Base-by-base conservation (phyloP, 2,888 invertebrate genomes). In the Pteria penguin region DNA sequence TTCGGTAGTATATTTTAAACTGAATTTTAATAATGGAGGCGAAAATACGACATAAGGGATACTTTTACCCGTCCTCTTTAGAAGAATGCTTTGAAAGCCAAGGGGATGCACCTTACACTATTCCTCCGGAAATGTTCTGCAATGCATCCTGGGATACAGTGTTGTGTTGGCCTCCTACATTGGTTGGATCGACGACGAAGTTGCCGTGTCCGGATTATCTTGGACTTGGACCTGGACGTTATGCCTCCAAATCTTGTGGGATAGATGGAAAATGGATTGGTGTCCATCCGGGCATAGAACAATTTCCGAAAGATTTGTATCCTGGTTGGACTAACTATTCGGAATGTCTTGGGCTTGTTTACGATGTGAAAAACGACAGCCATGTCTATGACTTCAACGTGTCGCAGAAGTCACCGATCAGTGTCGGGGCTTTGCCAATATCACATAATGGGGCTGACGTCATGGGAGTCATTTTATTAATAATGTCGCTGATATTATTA, bases 91-190 rank as follows among this genome's bases (percentile, higher is more conserved):
- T 77, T 11, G 63, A 65, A 22, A 77, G 76, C n/a, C 72, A 69
- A 26, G 76, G 76, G 14, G 76, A 77, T 18, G 73, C 72, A 14
- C 62, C 62, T 8, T 70, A 58, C 45, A 73, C 63, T 3, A 67
- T 73, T 24, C 76, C 76, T 4, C 57, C 32, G 18, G 58, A 69
- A 45, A 33, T 77, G 27, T 77, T 77, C 87, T 93, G 93, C 84
- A 92, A 92, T 78, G 92, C 95, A 82, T 95, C 95, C 0, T 97
- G 95, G 94, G 97, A 98, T 90, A 94, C 94, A n/a, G 94, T 95
- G 84, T 93, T 97, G 2, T 98, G 98, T 91, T 98, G 98, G 98
- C 96, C 96, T 0, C 95, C 96, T 0, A 96, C 96, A 0, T 94
- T 94, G 70, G 95, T 95, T 0, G 95, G 95, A 18, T 93, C 94